Conservation (phyloP, 2,113 vertebrate species). For the Meles meles region DNA sequence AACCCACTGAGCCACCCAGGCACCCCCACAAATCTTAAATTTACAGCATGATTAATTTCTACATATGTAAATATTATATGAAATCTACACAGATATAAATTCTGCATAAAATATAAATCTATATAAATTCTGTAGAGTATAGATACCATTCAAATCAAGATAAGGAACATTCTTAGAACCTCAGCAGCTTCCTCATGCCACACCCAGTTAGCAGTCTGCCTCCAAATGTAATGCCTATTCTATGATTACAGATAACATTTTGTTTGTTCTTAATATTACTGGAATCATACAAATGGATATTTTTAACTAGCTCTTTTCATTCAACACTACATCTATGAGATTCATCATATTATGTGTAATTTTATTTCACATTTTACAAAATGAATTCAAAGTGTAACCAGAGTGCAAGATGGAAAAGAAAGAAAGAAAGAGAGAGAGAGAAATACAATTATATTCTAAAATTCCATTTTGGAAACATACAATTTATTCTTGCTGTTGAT, state of each 20-base stretch:
- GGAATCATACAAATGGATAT: background rate
- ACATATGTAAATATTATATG: background rate
- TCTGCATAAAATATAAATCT: background rate
- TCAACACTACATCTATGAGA: background rate
- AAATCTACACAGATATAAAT: background rate
- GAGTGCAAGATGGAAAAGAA: background rate
- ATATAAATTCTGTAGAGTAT: background rate
- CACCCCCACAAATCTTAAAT: background rate
- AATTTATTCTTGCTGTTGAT: background rate
- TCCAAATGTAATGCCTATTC: background rate
- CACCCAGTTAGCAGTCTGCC: background rate
- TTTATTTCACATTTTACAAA: background rate
- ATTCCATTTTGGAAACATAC: background rate
- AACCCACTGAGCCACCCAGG: no score
- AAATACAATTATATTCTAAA: background rate
- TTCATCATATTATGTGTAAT: background rate
- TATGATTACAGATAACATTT: background rate
- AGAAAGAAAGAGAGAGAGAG: background rate
- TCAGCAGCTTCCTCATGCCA: background rate
- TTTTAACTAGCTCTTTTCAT: background rate
- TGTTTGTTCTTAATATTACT: background rate
- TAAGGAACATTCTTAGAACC: background rate
- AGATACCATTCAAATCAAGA: background rate
- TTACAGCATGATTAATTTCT: background rate
- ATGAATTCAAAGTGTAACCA: background rate